These are phyloP conservation scores for Enteromius viviparus DNA, from an alignment of 2,797 vertebrate genomes.

Conservation along the genomic window DNA sequence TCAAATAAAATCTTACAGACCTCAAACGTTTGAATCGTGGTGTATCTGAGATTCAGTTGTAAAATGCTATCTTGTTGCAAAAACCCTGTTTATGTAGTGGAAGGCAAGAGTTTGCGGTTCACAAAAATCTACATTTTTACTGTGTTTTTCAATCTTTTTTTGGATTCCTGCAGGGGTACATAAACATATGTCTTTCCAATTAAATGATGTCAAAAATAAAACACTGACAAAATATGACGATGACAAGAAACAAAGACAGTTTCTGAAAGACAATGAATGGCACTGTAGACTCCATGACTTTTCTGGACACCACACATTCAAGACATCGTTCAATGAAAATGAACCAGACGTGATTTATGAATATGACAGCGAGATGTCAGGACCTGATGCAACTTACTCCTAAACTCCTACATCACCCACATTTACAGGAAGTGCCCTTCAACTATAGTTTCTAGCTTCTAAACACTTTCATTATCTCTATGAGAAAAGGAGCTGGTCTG, in stretches of 20 bases:
- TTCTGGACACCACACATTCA: constrained; percentile 26
- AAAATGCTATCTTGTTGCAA: background rate
- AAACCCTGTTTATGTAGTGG: background rate
- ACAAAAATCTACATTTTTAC: constrained; percentile 8
- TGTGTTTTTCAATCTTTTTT: constrained; percentile 22
- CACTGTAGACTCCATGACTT: constrained; percentile 10
- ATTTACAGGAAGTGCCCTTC: constrained; percentile 41
- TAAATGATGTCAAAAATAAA: constrained; percentile 5
- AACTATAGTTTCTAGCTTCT: constrained; percentile 1
- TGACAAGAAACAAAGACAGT: constrained; percentile 23
- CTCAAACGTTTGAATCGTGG: constrained; percentile 1
- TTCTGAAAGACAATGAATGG: constrained; percentile 36
- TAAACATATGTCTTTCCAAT: background rate
- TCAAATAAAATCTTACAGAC: background rate
- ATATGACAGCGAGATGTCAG: constrained; percentile 17
- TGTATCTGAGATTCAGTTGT: background rate
- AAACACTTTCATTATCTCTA: constrained; percentile 1
- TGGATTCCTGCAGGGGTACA: constrained; percentile 16
- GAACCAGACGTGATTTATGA: constrained; percentile 3
- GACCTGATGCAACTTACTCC: constrained; percentile 8
- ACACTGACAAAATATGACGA: background rate
- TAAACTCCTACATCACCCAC: background rate
- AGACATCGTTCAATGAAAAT: constrained; percentile 16
- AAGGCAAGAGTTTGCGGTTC: background rate
- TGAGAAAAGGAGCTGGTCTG: constrained; percentile 10